Conservation (phyloP, 1,140 invertebrate species). For the Panagrolaimus sp. region DNA sequence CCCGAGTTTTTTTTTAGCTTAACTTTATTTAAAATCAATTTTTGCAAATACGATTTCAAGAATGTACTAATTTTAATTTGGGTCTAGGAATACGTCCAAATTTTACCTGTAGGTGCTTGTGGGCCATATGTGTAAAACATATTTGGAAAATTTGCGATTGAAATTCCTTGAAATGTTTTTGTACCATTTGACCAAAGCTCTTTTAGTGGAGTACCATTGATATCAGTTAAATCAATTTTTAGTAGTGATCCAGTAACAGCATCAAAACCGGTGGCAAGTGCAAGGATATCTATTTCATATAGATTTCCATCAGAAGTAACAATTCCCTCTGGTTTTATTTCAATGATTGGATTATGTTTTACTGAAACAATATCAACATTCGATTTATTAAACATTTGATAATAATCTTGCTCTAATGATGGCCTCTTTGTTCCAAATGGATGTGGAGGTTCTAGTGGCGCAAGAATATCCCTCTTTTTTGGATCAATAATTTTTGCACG, state of each 20-base stretch:
- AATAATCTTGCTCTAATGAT: neutral
- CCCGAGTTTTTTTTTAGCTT: no score
- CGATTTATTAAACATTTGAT: neutral
- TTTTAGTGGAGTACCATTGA: neutral
- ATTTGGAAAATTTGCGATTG: conserved; percentile 9
- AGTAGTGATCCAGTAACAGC: conserved; percentile 4
- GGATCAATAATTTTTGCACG: neutral
- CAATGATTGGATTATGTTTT: neutral
- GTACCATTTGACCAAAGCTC: neutral
- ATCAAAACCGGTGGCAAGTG: conserved; percentile 3
- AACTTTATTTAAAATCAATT: no score
- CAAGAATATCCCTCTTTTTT: neutral
- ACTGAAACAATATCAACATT: conserved; percentile 6
- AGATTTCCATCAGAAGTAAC: neutral
- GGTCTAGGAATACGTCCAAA: no score
- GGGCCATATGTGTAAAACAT: conserved; percentile 1
- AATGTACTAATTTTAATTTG: no score
- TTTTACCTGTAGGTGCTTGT: neutral
- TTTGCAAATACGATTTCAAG: no score
- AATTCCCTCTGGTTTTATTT: conserved; percentile 1
- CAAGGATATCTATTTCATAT: conserved; percentile 10
- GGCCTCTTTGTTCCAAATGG: neutral
- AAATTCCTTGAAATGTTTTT: neutral
- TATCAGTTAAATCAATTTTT: neutral
- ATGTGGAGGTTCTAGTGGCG: neutral